Evolutionary conservation across 2,113 vertebrate genomes (phyloP), one percentile per base, ranked within the genome.

Genomic region (Sylvia atricapilla): DNA sequence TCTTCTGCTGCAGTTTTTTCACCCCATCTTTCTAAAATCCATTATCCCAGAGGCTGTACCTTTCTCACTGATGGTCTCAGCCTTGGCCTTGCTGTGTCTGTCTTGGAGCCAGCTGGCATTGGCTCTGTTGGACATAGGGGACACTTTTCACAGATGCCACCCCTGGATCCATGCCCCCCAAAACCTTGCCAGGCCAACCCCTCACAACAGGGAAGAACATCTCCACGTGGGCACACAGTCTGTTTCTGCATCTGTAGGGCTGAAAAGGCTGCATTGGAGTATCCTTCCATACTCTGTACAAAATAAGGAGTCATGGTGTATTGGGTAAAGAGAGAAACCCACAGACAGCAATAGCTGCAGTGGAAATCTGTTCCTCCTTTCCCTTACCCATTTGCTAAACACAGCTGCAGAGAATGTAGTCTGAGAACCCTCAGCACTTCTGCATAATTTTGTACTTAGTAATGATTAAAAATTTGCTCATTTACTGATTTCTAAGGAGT

Each of bases 401-500:
- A 46, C 80, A 92, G 63, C 83, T 92, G 94, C 90, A 95, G 56
- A 28, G 27, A 78, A 37, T 66, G 75, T 37, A 93, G 82, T 39
- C 80, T 70, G 67, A 83, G 53, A 95, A 68, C 19, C 24, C 47
- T 55, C 69, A 77, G 37, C 30, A 88, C 18, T 85, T 80, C 91
- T 91, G 67, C 70, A 86, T 93, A 87, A 93, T 93, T 95, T 91
- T 89, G 56, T 69, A 78, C 66, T 87, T 81, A 73, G 68, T 68
- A 89, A 68, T 82, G 80, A 95, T 92, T 95, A 81, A 93, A 94
- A 90, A 91, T 86, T 24, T 93, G 49, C 75, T 94, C 78, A 92
- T 94, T 96, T 96, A 88, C 87, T 93, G 84, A 95, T 95, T 95
- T 86, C 75, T 86, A 63, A 91, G 76, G 53, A 91, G 35, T 33